Conservation (phyloP, 2,888 invertebrate species). For the Acleris emargana region DNA sequence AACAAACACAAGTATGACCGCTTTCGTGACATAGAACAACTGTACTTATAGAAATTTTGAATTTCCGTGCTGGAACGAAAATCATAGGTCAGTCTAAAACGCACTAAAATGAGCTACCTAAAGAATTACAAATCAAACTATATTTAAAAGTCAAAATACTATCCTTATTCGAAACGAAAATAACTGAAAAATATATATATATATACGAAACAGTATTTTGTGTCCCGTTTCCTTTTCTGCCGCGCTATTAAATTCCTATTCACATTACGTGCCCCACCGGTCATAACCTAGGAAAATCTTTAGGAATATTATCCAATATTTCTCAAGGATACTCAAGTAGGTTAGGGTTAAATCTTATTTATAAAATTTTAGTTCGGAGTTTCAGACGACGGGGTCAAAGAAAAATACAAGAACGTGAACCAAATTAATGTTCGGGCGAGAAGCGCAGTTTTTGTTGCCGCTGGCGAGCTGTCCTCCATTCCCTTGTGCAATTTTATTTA, state of each 20-base stretch:
- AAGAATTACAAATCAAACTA: not conserved
- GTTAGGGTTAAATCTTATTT: conserved; percentile 31
- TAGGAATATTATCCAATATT: conserved; percentile 27
- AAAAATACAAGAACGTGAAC: conserved; percentile 32
- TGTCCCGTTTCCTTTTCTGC: not conserved
- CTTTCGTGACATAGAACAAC: no score
- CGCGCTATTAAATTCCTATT: conserved; percentile 17
- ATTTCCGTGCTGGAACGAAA: no score
- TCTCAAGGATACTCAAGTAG: conserved; percentile 32
- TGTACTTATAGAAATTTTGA: no score
- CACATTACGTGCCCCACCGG: conserved; percentile 5
- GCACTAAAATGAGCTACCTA: no score
- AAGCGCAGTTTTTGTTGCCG: conserved; percentile 12
- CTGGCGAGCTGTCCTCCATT: not conserved
- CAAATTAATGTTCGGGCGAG: conserved; percentile 26
- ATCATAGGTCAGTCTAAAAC: no score
- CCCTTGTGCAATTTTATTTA: conserved; percentile 2
- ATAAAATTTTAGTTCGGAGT: conserved; percentile 25
- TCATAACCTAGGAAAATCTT: conserved; percentile 17
- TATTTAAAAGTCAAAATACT: not conserved
- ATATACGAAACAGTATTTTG: not conserved
- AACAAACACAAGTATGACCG: no score
- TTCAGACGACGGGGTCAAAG: conserved; percentile 25
- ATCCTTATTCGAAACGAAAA: not conserved
- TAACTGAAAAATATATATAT: no score